Evolutionary conservation across 2,888 invertebrate genomes (phyloP).

Genomic region (Lepidochrysops patricia): DNA sequence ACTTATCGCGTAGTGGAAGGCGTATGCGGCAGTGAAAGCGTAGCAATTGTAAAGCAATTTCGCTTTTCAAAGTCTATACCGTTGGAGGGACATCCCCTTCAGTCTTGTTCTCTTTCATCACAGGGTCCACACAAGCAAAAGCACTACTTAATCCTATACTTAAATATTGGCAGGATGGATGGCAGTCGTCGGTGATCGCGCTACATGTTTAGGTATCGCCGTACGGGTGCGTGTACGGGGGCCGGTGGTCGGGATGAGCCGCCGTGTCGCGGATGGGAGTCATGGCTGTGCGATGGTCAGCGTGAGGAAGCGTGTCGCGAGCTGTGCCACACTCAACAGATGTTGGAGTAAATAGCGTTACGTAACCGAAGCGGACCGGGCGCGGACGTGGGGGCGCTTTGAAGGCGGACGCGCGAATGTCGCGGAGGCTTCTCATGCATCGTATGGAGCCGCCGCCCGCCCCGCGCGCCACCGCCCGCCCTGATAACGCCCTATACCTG

Average conservation of each 20-base stretch:
- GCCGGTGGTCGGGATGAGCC: slow-evolving; percentile 32
- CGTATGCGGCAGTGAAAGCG: slow-evolving; percentile 52
- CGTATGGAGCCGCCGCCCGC: slow-evolving; percentile 33
- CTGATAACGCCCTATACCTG: slow-evolving; percentile 31
- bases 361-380: slow-evolving; percentile 53
- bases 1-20: slow-evolving; percentile 45
- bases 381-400: slow-evolving; percentile 51
- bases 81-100: slow-evolving; percentile 26
- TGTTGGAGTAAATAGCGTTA: slow-evolving; percentile 54
- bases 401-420: slow-evolving; percentile 59
- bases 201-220: slow-evolving; percentile 47
- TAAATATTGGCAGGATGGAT: slow-evolving; percentile 34
- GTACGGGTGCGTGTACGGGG: slow-evolving; percentile 39
- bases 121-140: slow-evolving; percentile 38
- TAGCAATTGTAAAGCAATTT: slow-evolving; percentile 47
- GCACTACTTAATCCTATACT: slow-evolving; percentile 37
- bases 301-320: slow-evolving; percentile 63
- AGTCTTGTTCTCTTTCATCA: slow-evolving; percentile 36
- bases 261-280: slow-evolving; percentile 35
- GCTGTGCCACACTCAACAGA: slow-evolving; percentile 56
- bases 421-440: slow-evolving; percentile 39
- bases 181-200: slow-evolving; percentile 40
- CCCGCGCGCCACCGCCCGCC: slow-evolving; percentile 28
- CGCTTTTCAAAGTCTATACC: slow-evolving; percentile 22
- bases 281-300: slow-evolving; percentile 55